phyloP scores from a whole-genome alignment of 1,140 invertebrate genomes.

The Ridgeia piscesae region DNA sequence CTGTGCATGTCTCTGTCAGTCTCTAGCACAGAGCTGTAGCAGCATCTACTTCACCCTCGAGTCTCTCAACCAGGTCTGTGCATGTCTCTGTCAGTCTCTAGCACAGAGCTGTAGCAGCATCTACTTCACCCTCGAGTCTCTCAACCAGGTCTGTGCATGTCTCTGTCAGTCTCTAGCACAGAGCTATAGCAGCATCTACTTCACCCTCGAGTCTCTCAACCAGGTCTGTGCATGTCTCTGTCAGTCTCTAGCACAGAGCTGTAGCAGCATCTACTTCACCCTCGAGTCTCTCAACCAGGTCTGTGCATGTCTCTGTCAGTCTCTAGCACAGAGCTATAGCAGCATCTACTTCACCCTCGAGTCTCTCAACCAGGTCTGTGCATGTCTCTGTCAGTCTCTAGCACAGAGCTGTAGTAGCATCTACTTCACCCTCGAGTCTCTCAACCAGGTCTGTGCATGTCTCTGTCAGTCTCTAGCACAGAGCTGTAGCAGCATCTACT shows the following conservation, averaged over 20 bases:
- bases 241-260: constrained; percentile 92
- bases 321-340: constrained; percentile 92
- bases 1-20: too few species aligned
- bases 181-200: constrained; percentile 98
- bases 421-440: constrained; percentile 96
- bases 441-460: constrained; percentile 89
- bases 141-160: constrained; percentile 89
- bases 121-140: constrained; percentile 96
- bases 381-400: too few species aligned
- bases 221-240: too few species aligned
- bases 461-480: constrained; percentile 89
- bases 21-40: constrained; percentile 92
- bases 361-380: constrained; percentile 85
- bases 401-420: constrained; percentile 97
- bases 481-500: constrained; percentile 98
- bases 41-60: constrained; percentile 99
- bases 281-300: constrained; percentile 91
- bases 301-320: too few species aligned
- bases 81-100: too few species aligned
- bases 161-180: constrained; percentile 89
- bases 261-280: constrained; percentile 98
- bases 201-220: constrained; percentile 94
- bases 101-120: constrained; percentile 97
- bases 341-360: constrained; percentile 99
- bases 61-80: constrained; percentile 85